These are phyloP conservation scores for Andricus grossulariae DNA, from an alignment of 1,140 invertebrate species.

Conservation along the genomic window DNA sequence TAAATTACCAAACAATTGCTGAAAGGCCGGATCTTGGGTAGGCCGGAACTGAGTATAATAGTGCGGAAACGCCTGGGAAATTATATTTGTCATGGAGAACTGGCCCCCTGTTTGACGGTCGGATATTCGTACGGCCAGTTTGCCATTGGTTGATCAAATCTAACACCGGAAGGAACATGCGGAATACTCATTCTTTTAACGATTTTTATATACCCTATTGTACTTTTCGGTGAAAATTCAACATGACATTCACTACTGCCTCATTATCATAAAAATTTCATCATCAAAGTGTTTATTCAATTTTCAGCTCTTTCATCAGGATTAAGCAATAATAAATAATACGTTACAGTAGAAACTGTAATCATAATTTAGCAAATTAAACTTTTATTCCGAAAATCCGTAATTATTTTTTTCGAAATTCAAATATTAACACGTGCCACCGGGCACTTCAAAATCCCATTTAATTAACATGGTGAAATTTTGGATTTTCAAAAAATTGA, in stretches of 20 bases:
- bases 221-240: slow-evolving; percentile 48
- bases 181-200: slow-evolving; percentile 38
- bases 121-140: slow-evolving; percentile 51
- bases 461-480: no score
- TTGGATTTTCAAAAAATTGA: no score
- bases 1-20: slow-evolving; percentile 51
- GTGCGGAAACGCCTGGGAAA: slow-evolving; percentile 70
- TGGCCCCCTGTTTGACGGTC: slow-evolving; percentile 37
- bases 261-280: slow-evolving; percentile 33
- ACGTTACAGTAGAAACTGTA: no score
- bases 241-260: slow-evolving; percentile 47
- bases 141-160: slow-evolving; percentile 61
- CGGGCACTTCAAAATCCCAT: no score
- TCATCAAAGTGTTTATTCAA: not conserved
- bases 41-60: slow-evolving; percentile 71
- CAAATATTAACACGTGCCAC: no score
- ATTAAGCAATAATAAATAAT: no score
- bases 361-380: no score
- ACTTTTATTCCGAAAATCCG: not conserved
- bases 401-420: no score
- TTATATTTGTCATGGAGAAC: slow-evolving; percentile 71
- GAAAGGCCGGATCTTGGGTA: slow-evolving; percentile 53
- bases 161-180: slow-evolving; percentile 64
- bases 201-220: slow-evolving; percentile 50
- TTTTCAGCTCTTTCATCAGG: no score